phyloP scores from a whole-genome alignment of 2,888 invertebrate genomes.

The Lithosia quadra region DNA sequence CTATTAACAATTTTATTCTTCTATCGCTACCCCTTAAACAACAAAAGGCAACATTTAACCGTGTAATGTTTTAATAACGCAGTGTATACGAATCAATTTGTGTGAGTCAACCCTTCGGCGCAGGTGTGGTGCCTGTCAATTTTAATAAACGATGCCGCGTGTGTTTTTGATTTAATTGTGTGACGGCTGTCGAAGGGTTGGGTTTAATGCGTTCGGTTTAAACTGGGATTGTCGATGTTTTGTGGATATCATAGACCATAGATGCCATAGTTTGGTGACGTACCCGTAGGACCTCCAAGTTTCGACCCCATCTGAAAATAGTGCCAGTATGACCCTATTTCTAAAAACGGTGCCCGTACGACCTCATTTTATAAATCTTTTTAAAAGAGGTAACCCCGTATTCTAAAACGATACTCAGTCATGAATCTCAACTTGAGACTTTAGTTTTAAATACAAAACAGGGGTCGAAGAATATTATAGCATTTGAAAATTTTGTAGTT shows the following conservation, averaged over 20 bases:
- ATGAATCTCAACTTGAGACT: too few species aligned
- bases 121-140: constrained; percentile 66
- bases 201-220: constrained; percentile 30
- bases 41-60: constrained; percentile 41
- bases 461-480: too few species aligned
- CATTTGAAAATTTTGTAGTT: too few species aligned
- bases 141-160: constrained; percentile 60
- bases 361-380: too few species aligned
- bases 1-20: constrained; percentile 11
- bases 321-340: too few species aligned
- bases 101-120: constrained; percentile 55
- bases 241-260: not conserved
- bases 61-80: constrained; percentile 53
- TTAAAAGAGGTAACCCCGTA: too few species aligned
- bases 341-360: too few species aligned
- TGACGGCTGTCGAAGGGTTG: constrained; percentile 44
- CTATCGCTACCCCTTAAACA: constrained; percentile 8
- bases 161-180: constrained; percentile 54
- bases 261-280: too few species aligned
- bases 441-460: too few species aligned
- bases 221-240: constrained; percentile 10
- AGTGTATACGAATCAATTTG: constrained; percentile 66
- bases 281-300: too few species aligned
- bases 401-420: too few species aligned
- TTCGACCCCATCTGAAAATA: too few species aligned